Percentiles rank a stretch among this genome's conserved stretches.
These are phyloP conservation scores for Argyrosomus regius DNA, from an alignment of 2,797 vertebrate genomes.

Conservation along the genomic window DNA sequence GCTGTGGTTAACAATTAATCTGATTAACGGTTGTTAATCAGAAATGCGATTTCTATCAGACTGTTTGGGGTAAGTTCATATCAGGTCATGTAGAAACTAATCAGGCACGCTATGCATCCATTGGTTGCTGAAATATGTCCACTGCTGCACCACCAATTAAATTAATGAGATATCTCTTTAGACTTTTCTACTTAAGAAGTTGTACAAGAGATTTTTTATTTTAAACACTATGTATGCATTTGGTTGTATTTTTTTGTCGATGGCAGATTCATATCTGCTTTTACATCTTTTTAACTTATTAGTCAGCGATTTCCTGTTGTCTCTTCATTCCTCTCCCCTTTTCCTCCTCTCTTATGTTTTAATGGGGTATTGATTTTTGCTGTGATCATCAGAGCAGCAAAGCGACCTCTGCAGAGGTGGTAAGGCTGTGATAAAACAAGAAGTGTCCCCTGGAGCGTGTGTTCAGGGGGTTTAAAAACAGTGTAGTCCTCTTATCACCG, in stretches of 20 bases:
- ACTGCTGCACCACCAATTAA: background rate
- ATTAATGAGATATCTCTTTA: background rate
- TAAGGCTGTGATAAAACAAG: slow-evolving; percentile 27
- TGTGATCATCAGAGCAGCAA: slow-evolving; percentile 54
- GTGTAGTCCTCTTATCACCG: background rate
- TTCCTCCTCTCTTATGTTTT: slow-evolving; percentile 11
- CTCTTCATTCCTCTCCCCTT: background rate
- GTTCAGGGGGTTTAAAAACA: slow-evolving; percentile 18
- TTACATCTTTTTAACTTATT: slow-evolving; percentile 4
- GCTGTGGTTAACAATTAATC: background rate
- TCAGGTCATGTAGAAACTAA: background rate
- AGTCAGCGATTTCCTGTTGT: slow-evolving; percentile 9
- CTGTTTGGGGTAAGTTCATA: slow-evolving; percentile 8
- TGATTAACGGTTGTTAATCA: background rate
- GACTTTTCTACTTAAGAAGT: too few species aligned
- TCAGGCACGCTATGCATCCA: background rate
- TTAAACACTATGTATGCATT: background rate
- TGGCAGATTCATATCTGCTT: background rate
- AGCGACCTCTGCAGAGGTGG: slow-evolving; percentile 20
- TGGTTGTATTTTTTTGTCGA: background rate
- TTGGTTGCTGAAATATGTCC: background rate
- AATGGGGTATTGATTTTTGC: slow-evolving; percentile 52
- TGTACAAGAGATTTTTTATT: too few species aligned
- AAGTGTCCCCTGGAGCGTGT: slow-evolving; percentile 18
- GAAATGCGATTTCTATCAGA: background rate